Base-by-base conservation (phyloP, 2,113 vertebrate species). In the Lathamus discolor region DNA sequence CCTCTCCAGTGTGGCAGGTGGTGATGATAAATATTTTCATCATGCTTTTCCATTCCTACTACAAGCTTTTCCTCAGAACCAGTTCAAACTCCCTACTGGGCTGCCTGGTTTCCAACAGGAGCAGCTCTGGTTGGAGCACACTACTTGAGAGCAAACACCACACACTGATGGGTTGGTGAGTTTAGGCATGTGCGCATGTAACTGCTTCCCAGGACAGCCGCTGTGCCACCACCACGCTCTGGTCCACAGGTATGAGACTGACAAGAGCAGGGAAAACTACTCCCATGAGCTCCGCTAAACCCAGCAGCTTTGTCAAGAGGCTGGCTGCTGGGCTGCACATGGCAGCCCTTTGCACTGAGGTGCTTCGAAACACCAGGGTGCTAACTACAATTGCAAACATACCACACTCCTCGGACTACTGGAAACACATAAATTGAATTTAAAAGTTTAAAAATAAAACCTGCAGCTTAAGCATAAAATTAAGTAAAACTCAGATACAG, bases 111-210 rank as follows among this genome's bases (percentile, higher is more conserved):
- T 31, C 68, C 5, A 10, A 62, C 46, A 41, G 0, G 7, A 31
- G 61, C 29, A 28, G 44, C n/a, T 35, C 29, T 31, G 37, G 46
- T 11, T 16, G 46, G 33, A 54, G 68, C 2, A 27, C 1, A 1
- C 28, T n/a, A 20, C 20, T 62, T 25, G 33, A 73, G 37, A 62
- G 54, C 29, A 7, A 48, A 8, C 67, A 24, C 31, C 44, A 27
- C 35, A 18, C 3, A 2, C 10, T 13, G 16, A 29, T 4, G 33
- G 24, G 31, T 11, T 13, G 23, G 33, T 55, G 51, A 79, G 74
- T 28, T 79, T 35, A 43, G 24, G 46, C 17, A 25, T 1, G 0
- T 1, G 0, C n/a, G 20, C 0, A 2, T 7, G 5, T 9, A 5
- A 17, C 37, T 31, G 64, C 39, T 62, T 52, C 33, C 64, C 64